Evolutionary conservation across 2,113 vertebrate species (phyloP), one percentile per base, ranked within the genome.

Genomic region (Halichoeres trimaculatus): DNA sequence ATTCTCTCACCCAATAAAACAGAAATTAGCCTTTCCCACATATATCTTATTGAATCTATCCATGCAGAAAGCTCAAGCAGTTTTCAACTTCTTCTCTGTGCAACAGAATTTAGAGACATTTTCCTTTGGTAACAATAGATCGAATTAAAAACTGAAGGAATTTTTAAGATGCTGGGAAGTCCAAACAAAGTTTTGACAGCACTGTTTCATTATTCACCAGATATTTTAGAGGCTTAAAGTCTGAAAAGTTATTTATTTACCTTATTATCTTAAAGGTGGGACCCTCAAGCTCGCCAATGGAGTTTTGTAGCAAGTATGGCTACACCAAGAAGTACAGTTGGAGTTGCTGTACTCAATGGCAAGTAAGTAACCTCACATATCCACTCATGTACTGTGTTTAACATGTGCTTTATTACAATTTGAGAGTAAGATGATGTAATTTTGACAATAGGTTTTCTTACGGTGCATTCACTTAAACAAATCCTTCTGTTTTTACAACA

Each of bases 301-400:
- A 99, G 98, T 85, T 99, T 99, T 22, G 97, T 99, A 14, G 96
- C 98, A 23, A 96, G 96, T 47, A 99, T 99, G 98, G 96, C 97
- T 58, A 98, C 96, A 17, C 97, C 98, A 74, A 95, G 98, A 81
- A 99, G 98, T 92, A 99, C 98, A 22, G 97, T 98, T 72, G 98
- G 98, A 75, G 96, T 99, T 74, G 98, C 97, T 45, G 96, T 99
- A 57, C 94, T 99, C 45, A 96, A 94, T 88, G 94, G 95, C 89
- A 99, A 99, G 98, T 99, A 94, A 90, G 98, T 91, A 85, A 81
- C 8, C 22, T 58, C 20, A n/a, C 10, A 41, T 16, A 48, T 48
- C 10, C 1, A 16, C 23, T n/a, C 19, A 10, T 48, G 8, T 7
- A 47, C 17, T 17, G 1, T n/a, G n/a, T n/a, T n/a, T n/a, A n/a